phyloP scores from a whole-genome alignment of 1,140 invertebrate species.

The Cotesia vestalis region DNA sequence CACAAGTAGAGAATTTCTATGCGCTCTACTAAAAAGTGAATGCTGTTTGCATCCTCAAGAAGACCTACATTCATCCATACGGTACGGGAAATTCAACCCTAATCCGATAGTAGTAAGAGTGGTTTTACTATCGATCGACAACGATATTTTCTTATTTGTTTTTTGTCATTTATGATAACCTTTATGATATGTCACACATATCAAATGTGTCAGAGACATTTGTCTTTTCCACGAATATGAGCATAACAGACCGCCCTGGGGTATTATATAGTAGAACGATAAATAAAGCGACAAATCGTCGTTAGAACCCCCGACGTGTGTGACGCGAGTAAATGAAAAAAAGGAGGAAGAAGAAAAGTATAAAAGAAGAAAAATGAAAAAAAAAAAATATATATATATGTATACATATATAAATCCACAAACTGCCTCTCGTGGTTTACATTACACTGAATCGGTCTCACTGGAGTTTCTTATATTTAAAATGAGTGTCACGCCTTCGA shows the following conservation, averaged over 20 bases:
- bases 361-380: neutral
- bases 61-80: neutral
- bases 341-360: neutral
- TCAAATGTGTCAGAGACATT: slow-evolving; percentile 35
- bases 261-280: slow-evolving; percentile 23
- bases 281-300: slow-evolving; percentile 37
- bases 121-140: neutral
- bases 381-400: neutral
- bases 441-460: neutral
- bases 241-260: slow-evolving; percentile 27
- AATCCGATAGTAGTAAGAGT: too few relatives aligned
- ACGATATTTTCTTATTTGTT: neutral
- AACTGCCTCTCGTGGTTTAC: neutral
- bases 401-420: neutral
- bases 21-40: neutral
- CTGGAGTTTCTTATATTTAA: slow-evolving; percentile 19
- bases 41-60: neutral
- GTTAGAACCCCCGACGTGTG: slow-evolving; percentile 15
- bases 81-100: neutral
- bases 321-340: slow-evolving; percentile 2
- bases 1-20: neutral
- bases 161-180: slow-evolving; percentile 29
- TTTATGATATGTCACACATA: slow-evolving; percentile 23
- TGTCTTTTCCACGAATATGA: slow-evolving; percentile 30
- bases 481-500: slow-evolving; percentile 23